These are phyloP conservation scores for Adrianichthys oophorus DNA, from an alignment of 2,797 vertebrate species.

Conservation along the genomic window DNA sequence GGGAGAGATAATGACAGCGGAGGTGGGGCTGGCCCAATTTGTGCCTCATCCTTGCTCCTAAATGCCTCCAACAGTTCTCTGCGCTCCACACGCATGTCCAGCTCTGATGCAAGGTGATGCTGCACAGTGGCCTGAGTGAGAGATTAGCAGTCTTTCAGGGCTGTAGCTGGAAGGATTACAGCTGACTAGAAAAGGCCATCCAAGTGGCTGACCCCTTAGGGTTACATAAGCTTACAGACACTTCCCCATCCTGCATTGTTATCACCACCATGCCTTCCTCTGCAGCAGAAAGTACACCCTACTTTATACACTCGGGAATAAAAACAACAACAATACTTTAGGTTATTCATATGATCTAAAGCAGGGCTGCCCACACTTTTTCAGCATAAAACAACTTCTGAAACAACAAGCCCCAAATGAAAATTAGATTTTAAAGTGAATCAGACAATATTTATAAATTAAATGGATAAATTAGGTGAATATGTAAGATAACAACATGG, in stretches of 20 bases:
- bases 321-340: no score
- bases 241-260: slow-evolving; percentile 32
- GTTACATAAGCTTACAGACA: slow-evolving; percentile 56
- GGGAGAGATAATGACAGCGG: not conserved
- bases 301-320: slow-evolving; percentile 5
- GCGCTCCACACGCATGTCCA: slow-evolving; percentile 40
- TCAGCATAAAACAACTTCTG: no score
- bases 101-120: slow-evolving; percentile 64
- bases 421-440: no score
- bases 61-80: slow-evolving; percentile 23
- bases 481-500: no score
- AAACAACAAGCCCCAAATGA: no score
- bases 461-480: no score
- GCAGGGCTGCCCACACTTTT: no score
- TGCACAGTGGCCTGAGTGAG: slow-evolving; percentile 54
- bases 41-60: slow-evolving; percentile 13
- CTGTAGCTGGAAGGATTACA: slow-evolving; percentile 62
- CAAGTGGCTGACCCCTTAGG: slow-evolving; percentile 41
- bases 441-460: no score
- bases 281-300: slow-evolving; percentile 9
- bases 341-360: no score
- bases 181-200: slow-evolving; percentile 53
- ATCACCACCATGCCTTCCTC: slow-evolving; percentile 19
- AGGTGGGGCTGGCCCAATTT: slow-evolving; percentile 29
- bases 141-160: slow-evolving; percentile 71